These are phyloP conservation scores for Delphinapterus leucas DNA, from an alignment of 2,113 vertebrate genomes.

Conservation along the genomic window DNA sequence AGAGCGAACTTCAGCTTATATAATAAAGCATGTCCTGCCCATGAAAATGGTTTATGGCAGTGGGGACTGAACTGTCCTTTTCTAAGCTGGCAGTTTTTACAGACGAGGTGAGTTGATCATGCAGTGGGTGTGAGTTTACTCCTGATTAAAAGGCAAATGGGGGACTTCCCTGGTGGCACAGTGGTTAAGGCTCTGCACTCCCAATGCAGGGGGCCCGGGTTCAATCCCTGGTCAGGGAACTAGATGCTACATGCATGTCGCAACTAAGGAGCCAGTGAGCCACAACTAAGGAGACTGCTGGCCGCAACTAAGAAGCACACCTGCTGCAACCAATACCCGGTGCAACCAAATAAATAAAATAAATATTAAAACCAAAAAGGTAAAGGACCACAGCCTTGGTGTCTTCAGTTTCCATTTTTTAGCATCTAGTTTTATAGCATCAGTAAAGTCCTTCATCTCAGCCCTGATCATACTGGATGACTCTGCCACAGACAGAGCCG, in stretches of 20 bases:
- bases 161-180: too few relatives aligned
- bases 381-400: neutral
- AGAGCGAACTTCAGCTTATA: neutral
- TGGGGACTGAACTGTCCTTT: neutral
- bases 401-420: neutral
- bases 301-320: too few relatives aligned
- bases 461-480: accelerated
- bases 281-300: too few relatives aligned
- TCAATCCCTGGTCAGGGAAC: too few relatives aligned
- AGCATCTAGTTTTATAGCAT: neutral
- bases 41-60: too few relatives aligned
- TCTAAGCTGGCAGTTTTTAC: neutral
- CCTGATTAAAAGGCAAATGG: neutral
- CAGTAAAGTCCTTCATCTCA: neutral
- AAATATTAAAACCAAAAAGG: neutral
- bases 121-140: neutral
- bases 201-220: too few relatives aligned
- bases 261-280: too few relatives aligned
- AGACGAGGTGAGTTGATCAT: accelerated
- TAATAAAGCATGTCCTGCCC: neutral
- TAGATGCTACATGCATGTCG: too few relatives aligned
- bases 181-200: too few relatives aligned
- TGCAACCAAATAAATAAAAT: too few relatives aligned
- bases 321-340: too few relatives aligned
- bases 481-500: neutral